Conservation (phyloP, 2,797 vertebrate species). For the Aselliscus stoliczkanus region DNA sequence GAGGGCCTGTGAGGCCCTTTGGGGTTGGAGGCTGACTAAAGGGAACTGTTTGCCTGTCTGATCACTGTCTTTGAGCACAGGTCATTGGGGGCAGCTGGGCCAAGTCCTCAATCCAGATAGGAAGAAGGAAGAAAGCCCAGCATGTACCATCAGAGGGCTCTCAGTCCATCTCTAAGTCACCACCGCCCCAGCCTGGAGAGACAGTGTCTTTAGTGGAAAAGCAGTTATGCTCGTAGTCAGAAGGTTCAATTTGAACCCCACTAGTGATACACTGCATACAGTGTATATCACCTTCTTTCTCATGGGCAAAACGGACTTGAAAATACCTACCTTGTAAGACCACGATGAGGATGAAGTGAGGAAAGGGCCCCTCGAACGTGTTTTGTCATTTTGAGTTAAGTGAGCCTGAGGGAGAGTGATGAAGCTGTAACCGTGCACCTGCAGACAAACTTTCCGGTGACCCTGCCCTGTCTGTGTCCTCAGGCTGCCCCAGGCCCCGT, state of each 20-base stretch:
- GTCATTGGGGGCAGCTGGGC: background rate
- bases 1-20: no score
- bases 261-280: fast-evolving
- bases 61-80: background rate
- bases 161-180: background rate
- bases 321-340: background rate
- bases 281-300: background rate
- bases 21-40: background rate
- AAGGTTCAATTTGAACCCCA: background rate
- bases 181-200: background rate
- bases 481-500: conserved; percentile 75
- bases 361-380: background rate
- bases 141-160: background rate
- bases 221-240: background rate
- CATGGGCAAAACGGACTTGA: background rate
- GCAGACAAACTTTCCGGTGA: background rate
- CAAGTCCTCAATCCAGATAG: background rate
- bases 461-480: background rate
- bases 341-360: background rate
- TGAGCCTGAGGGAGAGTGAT: background rate
- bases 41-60: background rate
- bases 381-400: background rate
- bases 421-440: background rate
- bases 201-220: background rate
- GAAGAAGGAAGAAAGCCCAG: background rate